These are phyloP conservation scores for Parotocinclus haroldoi DNA, from an alignment of 2,797 vertebrate species.

Conservation along the genomic window DNA sequence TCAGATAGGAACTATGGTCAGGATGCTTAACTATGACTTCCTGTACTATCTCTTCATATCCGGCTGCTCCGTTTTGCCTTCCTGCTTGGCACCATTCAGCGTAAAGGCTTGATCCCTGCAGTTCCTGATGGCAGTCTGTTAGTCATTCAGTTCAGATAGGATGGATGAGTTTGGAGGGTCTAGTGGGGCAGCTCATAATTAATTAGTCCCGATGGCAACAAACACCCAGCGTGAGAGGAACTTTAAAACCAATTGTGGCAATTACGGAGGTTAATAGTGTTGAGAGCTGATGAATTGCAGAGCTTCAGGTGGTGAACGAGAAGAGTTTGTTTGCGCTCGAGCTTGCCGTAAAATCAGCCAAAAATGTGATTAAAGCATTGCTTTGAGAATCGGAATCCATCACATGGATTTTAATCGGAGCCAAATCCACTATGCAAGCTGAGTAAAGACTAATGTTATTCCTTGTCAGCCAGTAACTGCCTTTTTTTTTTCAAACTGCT, in stretches of 20 bases:
- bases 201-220: conserved; percentile 53
- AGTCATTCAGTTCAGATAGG: conserved; percentile 50
- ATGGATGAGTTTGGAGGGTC: conserved; percentile 47
- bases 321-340: conserved; percentile 45
- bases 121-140: conserved; percentile 44
- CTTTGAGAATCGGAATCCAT: too few relatives aligned
- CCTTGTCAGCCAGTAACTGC: too few relatives aligned
- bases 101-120: background rate
- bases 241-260: conserved; percentile 51
- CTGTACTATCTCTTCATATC: background rate
- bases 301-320: conserved; percentile 39
- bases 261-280: conserved; percentile 55
- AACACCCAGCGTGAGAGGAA: conserved; percentile 54
- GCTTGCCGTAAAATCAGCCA: conserved; percentile 4
- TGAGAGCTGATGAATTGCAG: conserved; percentile 51
- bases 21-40: conserved; percentile 23
- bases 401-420: too few relatives aligned
- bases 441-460: too few relatives aligned
- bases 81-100: conserved; percentile 31
- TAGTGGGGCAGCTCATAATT: conserved; percentile 49
- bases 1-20: conserved; percentile 33
- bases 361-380: too few relatives aligned
- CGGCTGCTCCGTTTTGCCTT: conserved; percentile 53
- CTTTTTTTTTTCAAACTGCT: too few relatives aligned
- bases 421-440: too few relatives aligned